Conservation (phyloP, 2,113 vertebrate species). For the Lepisosteus oculatus region DNA sequence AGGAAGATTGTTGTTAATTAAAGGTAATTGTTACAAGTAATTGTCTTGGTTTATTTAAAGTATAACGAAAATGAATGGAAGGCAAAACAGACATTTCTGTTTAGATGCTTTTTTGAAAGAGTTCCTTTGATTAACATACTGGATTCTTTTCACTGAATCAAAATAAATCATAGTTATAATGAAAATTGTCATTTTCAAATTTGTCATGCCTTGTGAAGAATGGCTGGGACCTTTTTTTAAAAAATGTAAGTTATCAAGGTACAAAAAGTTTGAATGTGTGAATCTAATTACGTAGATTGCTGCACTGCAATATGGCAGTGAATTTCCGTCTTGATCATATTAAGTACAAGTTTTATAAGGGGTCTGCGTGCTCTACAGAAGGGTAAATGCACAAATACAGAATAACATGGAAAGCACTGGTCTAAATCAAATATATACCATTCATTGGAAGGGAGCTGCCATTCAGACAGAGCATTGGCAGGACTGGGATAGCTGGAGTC, state of each 20-base stretch:
- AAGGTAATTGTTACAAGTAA: not conserved
- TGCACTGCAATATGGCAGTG: no score
- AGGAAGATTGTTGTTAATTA: not conserved
- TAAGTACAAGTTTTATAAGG: no score
- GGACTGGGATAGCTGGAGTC: no score
- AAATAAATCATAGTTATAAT: constrained; percentile 4
- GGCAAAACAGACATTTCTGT: not conserved
- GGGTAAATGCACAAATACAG: no score
- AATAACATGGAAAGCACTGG: no score
- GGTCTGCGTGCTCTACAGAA: no score
- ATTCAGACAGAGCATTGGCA: no score
- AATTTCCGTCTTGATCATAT: no score
- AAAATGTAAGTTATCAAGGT: not conserved
- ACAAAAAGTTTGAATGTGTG: not conserved
- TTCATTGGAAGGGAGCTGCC: no score
- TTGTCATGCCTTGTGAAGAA: not conserved
- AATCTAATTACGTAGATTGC: no score
- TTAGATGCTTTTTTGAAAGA: not conserved
- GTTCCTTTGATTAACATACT: not conserved
- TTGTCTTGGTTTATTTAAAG: not conserved
- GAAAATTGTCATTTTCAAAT: not conserved
- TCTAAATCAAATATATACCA: no score
- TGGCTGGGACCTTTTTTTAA: not conserved
- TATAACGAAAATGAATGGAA: not conserved
- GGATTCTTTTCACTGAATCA: not conserved